Base-by-base conservation (phyloP, 2,888 invertebrate species). In the Syrista parreyssii region DNA sequence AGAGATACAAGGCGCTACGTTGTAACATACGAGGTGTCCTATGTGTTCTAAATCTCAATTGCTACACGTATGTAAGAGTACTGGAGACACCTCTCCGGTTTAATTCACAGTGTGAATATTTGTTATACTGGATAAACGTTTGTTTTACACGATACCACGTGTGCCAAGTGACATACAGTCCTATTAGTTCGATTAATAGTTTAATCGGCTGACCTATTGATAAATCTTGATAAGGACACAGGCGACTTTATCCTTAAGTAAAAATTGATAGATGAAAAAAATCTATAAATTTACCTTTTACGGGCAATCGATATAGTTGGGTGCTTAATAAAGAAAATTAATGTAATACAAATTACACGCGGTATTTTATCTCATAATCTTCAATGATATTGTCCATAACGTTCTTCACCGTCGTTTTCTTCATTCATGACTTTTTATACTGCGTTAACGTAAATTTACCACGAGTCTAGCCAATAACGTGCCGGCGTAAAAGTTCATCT, bases 1-100 rank as follows among this genome's bases (percentile, higher is more conserved):
- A 74, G 83, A 80, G 78, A 84, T 74, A 78, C 79, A 82, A 82
- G 71, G 12, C 9, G 71, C 71, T 30, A 23, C 55, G 55, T 9
- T 55, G 55, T 55, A 55, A 55, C 23, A 15, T 55, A 55, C 23
- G 55, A 23, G 55, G 55, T 55, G 55, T 55, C 55, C 55, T 55
- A 71, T 71, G 31, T 31, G 31, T 71, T 33, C 71, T 71, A 71
- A 71, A 71, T 71, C 71, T 71, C 71, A 71, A 71, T 71, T 71
- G 71, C 71, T 31, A 71, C 32, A 33, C 31, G 71, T 71, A 11
- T 71, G 31, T 9, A 33, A 33, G 31, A 71, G 31, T 9, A 12
- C 31, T 71, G 32, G 71, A 71, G 31, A 71, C 71, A 55, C 2
- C 23, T 6, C 55, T 55, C 6, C 23, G 55, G 23, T 55, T 55